Conservation (phyloP, 1,140 invertebrate species). For the Aphidius gifuensis region DNA sequence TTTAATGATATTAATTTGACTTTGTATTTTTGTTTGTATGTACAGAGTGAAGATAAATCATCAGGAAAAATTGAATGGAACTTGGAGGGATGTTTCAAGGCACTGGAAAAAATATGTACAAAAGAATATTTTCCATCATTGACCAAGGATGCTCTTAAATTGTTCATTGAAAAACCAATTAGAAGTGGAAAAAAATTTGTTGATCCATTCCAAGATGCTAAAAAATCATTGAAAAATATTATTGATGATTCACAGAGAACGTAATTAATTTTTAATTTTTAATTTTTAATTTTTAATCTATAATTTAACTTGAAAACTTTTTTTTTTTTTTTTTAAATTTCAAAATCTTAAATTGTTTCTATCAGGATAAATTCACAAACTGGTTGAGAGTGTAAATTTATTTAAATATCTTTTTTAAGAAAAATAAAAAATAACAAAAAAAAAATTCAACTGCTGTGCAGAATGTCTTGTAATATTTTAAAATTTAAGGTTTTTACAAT, state of each 20-base stretch:
- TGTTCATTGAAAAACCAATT: conserved; percentile 58
- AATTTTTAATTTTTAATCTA: background rate
- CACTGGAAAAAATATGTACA: conserved; percentile 55
- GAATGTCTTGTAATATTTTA: background rate
- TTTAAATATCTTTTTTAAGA: too few species aligned
- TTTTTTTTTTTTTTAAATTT: too few species aligned
- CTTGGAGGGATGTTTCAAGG: conserved; percentile 60
- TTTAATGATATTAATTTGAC: conserved; percentile 16
- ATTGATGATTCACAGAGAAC: conserved; percentile 34
- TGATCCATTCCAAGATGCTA: conserved; percentile 46
- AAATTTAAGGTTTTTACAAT: background rate
- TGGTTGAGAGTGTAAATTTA: too few species aligned
- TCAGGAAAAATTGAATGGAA: conserved; percentile 58
- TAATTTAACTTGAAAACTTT: too few species aligned
- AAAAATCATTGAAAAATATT: conserved; percentile 40
- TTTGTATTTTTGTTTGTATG: conserved; percentile 21
- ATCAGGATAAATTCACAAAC: too few species aligned
- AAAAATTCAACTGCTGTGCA: too few species aligned
- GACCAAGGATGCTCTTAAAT: conserved; percentile 57
- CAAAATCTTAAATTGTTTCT: too few species aligned
- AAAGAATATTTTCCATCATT: conserved; percentile 56
- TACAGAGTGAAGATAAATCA: conserved; percentile 59
- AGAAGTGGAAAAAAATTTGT: conserved; percentile 33
- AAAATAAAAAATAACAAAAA: too few species aligned
- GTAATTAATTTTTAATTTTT: conserved; percentile 34